Evolutionary conservation across 2,113 vertebrate genomes (phyloP), one percentile per base, ranked within the genome.

Genomic region (Oncorhynchus nerka): DNA sequence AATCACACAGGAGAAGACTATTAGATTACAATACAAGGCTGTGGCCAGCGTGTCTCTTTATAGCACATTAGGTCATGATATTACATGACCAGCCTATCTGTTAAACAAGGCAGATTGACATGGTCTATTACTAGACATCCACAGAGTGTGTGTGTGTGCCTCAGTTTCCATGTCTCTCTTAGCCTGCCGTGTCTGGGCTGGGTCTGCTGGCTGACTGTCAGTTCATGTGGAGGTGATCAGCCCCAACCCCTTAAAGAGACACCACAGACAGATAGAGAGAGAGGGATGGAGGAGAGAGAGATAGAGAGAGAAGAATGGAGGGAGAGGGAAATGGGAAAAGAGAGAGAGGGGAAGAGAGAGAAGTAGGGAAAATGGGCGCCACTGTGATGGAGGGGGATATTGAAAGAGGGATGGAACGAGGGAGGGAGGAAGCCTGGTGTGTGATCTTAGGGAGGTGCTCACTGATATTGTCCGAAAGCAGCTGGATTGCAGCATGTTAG

Each of bases 141-240:
- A 39, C 39, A 9, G 39, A 3, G 39, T 45, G 39, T 45, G 9
- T 45, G 34, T 39, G 39, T 45, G 34, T 9, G 39, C 7, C 8
- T 45, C 39, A 45, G 39, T 61, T 75, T 45, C 75, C 82, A 75
- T 76, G 74, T 80, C 72, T 80, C 70, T n/a, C 22, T 59, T 61
- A 34, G 72, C 69, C 59, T 73, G 76, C 70, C 78, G 81, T 77
- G 84, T 73, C 70, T 80, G 83, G 8, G 84, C 70, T 74, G 80
- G 75, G 74, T 78, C 74, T 85, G 39, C 78, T 90, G 86, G 84
- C 88, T 55, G 34, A 70, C 55, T 59, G 79, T 83, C 75, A 49
- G 57, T 81, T 77, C 86, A 89, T 87, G 81, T 91, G 89, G 89
- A 92, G 91, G 78, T 84, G 75, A 92, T 91, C 80, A 83, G 77